These are phyloP conservation scores for Smutsia temminckii DNA, from an alignment of 2,797 vertebrate species.

Conservation along the genomic window DNA sequence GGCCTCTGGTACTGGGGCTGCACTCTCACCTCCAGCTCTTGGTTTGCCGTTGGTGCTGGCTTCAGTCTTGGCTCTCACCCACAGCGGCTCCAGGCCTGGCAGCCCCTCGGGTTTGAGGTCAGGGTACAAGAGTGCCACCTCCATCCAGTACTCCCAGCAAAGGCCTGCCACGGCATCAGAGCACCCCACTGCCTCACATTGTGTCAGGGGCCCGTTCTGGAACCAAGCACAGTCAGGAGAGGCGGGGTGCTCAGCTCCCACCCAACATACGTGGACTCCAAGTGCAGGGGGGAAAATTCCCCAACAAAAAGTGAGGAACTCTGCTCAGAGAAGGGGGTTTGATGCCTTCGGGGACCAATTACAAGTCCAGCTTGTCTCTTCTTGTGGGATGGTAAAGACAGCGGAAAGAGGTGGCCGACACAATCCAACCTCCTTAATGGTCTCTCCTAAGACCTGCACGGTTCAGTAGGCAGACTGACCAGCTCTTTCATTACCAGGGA, in stretches of 20 bases:
- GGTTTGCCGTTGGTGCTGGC: neutral
- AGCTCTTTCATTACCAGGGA: neutral
- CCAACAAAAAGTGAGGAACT: neutral
- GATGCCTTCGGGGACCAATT: no score
- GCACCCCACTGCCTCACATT: neutral
- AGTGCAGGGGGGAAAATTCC: neutral
- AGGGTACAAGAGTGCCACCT: neutral
- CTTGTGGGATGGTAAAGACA: neutral
- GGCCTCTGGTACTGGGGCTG: neutral
- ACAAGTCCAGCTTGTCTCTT: neutral
- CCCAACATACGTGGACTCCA: neutral
- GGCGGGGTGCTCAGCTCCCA: no score
- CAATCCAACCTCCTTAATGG: neutral
- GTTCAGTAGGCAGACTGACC: neutral
- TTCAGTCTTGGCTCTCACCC: rapidly evolving
- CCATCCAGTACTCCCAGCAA: neutral
- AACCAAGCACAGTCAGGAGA: no score
- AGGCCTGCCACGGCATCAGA: neutral
- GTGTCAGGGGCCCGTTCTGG: no score
- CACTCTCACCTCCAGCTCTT: neutral
- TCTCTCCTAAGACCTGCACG: neutral
- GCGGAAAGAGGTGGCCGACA: neutral
- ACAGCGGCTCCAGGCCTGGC: neutral
- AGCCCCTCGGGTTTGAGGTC: neutral
- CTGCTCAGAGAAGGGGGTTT: neutral